Evolutionary conservation across 2,888 invertebrate species (phyloP), one percentile per base, ranked within the genome.

Genomic region (Zhuqinia jingwanae): DNA sequence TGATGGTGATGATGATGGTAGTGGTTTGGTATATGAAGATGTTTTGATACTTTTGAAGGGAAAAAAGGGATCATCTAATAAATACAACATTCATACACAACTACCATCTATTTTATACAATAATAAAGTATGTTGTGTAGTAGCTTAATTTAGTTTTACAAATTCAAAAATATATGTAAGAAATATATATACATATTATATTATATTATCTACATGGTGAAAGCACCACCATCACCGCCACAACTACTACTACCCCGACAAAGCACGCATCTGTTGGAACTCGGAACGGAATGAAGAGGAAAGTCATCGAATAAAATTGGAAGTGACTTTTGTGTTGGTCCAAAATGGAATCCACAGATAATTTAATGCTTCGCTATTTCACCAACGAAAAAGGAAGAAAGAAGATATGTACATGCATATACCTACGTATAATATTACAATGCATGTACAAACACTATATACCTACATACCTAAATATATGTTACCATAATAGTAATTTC

Each of bases 241-340:
- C n/a, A n/a, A n/a, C n/a, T n/a, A n/a, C n/a, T n/a, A n/a, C n/a
- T n/a, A n/a, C 50, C 2, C 10, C 17, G n/a, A 27, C 27, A 75
- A 77, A 84, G 70, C 85, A 79, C 79, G 85, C 85, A 85, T 85
- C 85, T 85, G 85, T 85, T 85, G 85, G 85, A 85, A 63, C 53
- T n/a, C n/a, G 30, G 27, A 58, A 68, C 10, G 30, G 25, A 70
- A 53, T 53, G 56, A 78, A 58, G 75, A 78, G 84, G 79, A 85
- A 85, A 85, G 85, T 85, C 85, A 85, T 85, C 79, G 85, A 85
- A 79, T 85, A 85, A 85, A 85, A 85, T 85, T 85, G 85, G 85
- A 85, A 79, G 60, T 79, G 85, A 85, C 85, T 85, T n/a, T n/a
- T 79, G 85, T 75, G 79, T 85, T 85, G 85, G 85, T 73, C 85